A percentile compares a stretch with the other conserved stretches of the same genome.
These are phyloP conservation scores for Steromphala cineraria DNA, from an alignment of 2,888 invertebrate species.

Conservation along the genomic window DNA sequence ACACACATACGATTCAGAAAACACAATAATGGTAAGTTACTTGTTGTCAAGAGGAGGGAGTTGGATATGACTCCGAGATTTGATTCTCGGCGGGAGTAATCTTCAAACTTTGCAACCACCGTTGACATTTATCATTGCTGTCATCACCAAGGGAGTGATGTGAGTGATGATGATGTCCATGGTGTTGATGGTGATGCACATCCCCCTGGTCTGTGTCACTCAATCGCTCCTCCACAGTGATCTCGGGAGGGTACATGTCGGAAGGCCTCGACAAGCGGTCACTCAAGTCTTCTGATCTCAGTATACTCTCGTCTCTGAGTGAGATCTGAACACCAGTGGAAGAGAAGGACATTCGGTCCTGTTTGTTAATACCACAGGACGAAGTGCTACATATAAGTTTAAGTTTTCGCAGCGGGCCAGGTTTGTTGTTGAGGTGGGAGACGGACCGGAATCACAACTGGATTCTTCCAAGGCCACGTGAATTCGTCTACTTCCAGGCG, in stretches of 20 bases:
- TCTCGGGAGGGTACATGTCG: slow-evolving; percentile 29
- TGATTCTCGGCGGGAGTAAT: slow-evolving; percentile 42
- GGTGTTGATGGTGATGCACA: not conserved
- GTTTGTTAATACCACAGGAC: slow-evolving; percentile 29
- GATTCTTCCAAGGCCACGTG: slow-evolving; percentile 46
- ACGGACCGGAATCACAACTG: slow-evolving; percentile 28
- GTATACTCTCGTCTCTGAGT: slow-evolving; percentile 30
- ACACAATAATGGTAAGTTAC: not conserved
- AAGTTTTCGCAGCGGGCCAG: slow-evolving; percentile 28
- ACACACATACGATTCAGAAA: not conserved
- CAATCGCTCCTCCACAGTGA: slow-evolving; percentile 25
- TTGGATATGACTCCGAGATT: slow-evolving; percentile 54
- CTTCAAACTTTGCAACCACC: slow-evolving; percentile 61
- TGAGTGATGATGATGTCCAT: slow-evolving; percentile 11
- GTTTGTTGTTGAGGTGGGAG: slow-evolving; percentile 48
- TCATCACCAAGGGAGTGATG: slow-evolving; percentile 40
- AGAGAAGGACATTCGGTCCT: not conserved
- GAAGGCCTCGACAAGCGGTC: slow-evolving; percentile 21
- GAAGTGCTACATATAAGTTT: slow-evolving; percentile 8
- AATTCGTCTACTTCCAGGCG: slow-evolving; percentile 27
- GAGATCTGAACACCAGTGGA: not conserved
- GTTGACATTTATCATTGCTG: slow-evolving; percentile 59
- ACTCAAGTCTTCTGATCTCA: slow-evolving; percentile 23
- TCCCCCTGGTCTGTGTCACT: slow-evolving; percentile 26
- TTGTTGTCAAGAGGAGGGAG: slow-evolving; percentile 51